Conservation (phyloP, 2,113 vertebrate species). For the Mobula birostris region DNA sequence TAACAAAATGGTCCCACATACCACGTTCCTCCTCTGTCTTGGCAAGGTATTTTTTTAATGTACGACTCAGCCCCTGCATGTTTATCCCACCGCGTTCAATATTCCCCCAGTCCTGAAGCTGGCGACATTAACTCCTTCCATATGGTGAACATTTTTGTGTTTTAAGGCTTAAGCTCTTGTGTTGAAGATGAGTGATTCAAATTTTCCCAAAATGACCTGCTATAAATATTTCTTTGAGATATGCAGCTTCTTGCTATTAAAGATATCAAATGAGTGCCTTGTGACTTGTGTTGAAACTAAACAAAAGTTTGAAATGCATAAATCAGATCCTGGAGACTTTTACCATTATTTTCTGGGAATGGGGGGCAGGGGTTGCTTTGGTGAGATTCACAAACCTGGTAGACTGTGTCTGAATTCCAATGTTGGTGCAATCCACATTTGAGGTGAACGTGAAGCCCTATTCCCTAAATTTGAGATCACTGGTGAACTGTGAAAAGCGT, state of each 20-base stretch:
- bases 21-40: neutral
- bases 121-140: neutral
- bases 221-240: neutral
- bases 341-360: neutral
- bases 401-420: neutral
- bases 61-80: neutral
- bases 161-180: neutral
- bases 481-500: neutral
- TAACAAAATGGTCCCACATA: slow-evolving; percentile 4
- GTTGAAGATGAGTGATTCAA: neutral
- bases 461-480: neutral
- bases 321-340: neutral
- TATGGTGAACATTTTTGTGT: neutral
- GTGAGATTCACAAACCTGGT: neutral
- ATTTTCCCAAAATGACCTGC: neutral
- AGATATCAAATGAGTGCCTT: neutral
- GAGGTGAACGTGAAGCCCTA: neutral
- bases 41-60: neutral
- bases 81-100: neutral
- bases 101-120: neutral
- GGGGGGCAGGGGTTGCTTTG: neutral
- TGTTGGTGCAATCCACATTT: neutral
- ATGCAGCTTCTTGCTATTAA: neutral
- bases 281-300: neutral
- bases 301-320: neutral